Evolutionary conservation across 2,113 vertebrate genomes (phyloP).

Genomic region (Heterotis niloticus): DNA sequence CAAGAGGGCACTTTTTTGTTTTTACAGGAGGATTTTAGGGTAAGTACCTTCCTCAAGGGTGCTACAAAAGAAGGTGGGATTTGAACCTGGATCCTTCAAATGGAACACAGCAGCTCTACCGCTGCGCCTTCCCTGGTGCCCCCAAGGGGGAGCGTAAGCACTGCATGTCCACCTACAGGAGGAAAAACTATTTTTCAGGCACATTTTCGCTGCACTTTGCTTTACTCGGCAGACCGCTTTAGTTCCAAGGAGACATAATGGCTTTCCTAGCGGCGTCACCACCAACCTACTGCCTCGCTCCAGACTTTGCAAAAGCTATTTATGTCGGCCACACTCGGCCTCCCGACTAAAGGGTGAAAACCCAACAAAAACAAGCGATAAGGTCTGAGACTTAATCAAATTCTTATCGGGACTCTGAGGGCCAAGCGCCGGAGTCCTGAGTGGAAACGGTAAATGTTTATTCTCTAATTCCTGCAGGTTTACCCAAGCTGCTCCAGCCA

Average conservation of each 20-base stretch:
- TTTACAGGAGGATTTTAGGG: background rate
- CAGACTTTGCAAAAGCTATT: constrained; percentile 15
- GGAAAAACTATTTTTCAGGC: background rate
- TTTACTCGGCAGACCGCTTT: no score
- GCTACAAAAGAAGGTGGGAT: background rate
- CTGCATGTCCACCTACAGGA: no score
- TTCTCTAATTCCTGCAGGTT: constrained; percentile 52
- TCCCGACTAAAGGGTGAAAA: constrained; percentile 24
- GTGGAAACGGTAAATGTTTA: constrained; percentile 53
- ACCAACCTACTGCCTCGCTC: background rate
- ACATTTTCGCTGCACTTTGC: background rate
- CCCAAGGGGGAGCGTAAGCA: background rate
- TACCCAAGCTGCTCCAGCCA: constrained; percentile 49
- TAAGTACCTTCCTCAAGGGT: background rate
- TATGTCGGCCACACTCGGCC: constrained; percentile 12
- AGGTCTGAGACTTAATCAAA: constrained; percentile 37
- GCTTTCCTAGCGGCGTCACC: constrained; percentile 1
- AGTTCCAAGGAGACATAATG: background rate
- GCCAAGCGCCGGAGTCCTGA: constrained; percentile 39
- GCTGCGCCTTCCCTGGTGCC: background rate
- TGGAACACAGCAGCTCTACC: background rate
- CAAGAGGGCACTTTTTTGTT: background rate
- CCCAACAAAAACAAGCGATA: constrained; percentile 45
- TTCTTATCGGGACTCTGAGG: constrained; percentile 40
- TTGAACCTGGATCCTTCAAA: background rate